Evolutionary conservation across 1,140 invertebrate species (phyloP), one percentile per base, ranked within the genome.

Genomic region (Pseudoatta argentina): DNA sequence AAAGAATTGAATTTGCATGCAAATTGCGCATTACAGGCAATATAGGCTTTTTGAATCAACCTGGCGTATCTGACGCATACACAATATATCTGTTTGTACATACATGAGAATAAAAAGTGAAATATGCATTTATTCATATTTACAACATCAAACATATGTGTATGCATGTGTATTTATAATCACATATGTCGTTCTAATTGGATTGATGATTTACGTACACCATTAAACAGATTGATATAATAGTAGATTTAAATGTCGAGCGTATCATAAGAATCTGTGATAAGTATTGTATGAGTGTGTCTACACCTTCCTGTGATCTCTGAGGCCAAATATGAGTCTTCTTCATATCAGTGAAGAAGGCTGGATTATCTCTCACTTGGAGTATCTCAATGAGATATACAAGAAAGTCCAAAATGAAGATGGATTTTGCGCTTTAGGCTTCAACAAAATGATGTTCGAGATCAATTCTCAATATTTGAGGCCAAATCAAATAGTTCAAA

Each of bases 331-430:
- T 27, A 94, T 94, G 93, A 94, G 92, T 81, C 63, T 94, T 30
- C 85, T 92, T 77, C 88, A 91, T 53, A 57, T 73, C 0, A 86
- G 86, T 5, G 81, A 92, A 44, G 87, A 93, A 30, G 94, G 94
- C 64, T 94, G 93, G 93, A 91, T 94, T 27, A 72, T 94, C 61
- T 94, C 93, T 24, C 94, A 94, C 85, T 87, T 92, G 16, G 59
- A 92, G 51, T 93, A 93, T 64, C 73, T 94, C 16, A 86, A 93
- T 71, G 76, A 90, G 67, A 91, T 93, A 79, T 94, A 94, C 57
- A 85, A 88, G 55, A 81, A 64, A 30, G 92, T 92, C 12, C 64
- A 75, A 63, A 63, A 91, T 24, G 72, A 71, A 2, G 34, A 87
- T 39, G 55, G 63, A 34, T 72, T 73, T 1, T 87, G 59, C 18